A percentile compares a stretch with the other conserved stretches of the same genome.
These are phyloP conservation scores for Fukomys damarensis DNA, from an alignment of 2,113 vertebrate genomes.

Conservation along the genomic window DNA sequence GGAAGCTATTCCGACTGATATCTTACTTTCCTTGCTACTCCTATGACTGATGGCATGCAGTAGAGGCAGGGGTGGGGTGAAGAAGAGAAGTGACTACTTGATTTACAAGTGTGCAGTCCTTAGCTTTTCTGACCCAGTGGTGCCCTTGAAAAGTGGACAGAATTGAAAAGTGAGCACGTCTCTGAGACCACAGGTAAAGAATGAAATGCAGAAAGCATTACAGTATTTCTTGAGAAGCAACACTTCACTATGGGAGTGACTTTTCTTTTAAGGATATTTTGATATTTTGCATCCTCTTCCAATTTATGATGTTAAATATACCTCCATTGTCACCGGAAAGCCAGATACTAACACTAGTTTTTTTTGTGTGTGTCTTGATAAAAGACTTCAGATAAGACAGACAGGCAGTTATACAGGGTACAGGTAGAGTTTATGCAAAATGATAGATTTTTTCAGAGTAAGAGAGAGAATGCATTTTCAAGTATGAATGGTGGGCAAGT, in stretches of 20 bases:
- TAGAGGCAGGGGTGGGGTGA: neutral
- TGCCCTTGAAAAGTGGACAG: neutral
- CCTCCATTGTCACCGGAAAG: neutral
- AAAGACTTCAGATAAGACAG: too few species aligned
- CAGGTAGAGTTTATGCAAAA: too few species aligned
- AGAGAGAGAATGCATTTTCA: too few species aligned
- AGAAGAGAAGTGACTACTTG: too few species aligned
- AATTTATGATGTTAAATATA: neutral
- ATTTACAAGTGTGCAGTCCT: neutral
- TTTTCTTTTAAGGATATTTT: neutral
- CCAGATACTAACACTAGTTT: too few species aligned
- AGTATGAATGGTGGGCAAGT: too few species aligned
- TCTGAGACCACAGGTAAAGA: neutral
- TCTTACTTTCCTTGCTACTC: neutral
- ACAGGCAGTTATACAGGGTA: too few species aligned
- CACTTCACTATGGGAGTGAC: neutral
- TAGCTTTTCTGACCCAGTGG: neutral
- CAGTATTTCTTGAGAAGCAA: neutral
- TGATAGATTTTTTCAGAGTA: too few species aligned
- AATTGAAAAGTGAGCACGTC: neutral
- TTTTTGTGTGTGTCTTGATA: too few species aligned
- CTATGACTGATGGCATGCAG: neutral
- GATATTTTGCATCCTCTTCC: neutral
- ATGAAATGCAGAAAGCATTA: neutral
- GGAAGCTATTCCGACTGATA: neutral